Percentiles rank a stretch among this genome's conserved stretches.
Conservation (phyloP, 1,140 invertebrate species). For the Dysdera silvatica region DNA sequence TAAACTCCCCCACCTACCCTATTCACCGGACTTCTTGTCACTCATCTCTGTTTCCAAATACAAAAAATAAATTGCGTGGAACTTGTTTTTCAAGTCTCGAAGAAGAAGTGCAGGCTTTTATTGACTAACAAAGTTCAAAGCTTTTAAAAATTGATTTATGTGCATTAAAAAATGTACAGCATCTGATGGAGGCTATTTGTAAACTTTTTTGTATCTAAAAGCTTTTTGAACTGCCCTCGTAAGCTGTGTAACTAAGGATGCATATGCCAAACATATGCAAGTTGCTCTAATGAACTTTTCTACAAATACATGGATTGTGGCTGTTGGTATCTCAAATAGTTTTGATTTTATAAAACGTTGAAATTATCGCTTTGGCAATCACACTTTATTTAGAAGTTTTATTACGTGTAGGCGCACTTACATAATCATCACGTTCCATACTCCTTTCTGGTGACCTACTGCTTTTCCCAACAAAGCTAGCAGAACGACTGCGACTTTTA, state of each 20-base stretch:
- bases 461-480: conserved; percentile 2
- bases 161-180: no score
- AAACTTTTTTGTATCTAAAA: no score
- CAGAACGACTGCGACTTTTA: conserved; percentile 16
- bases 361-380: background rate
- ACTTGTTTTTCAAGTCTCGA: no score
- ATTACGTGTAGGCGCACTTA: background rate
- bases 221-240: background rate
- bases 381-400: background rate
- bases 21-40: no score
- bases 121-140: no score
- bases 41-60: no score
- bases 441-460: conserved; percentile 4
- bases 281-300: background rate
- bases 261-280: background rate
- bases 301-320: background rate
- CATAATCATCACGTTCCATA: conserved; percentile 10
- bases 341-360: background rate
- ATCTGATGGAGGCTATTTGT: no score
- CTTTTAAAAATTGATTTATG: no score
- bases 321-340: background rate
- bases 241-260: background rate
- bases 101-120: no score
- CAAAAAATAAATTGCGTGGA: no score
- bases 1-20: no score